Conservation (phyloP, 2,888 invertebrate genomes). For the Lasioglossum zephyrum region DNA sequence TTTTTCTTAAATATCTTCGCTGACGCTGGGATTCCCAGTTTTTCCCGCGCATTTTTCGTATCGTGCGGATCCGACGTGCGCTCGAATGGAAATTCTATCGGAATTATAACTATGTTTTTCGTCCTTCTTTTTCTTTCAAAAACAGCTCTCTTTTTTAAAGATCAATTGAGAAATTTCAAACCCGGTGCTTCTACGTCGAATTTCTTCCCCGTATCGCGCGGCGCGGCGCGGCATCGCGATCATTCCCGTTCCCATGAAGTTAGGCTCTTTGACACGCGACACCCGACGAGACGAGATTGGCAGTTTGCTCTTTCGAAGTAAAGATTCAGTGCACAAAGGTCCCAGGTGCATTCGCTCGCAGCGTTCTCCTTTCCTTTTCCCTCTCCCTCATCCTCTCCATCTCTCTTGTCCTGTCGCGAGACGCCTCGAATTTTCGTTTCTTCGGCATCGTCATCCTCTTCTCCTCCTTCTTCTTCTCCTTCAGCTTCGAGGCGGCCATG, state of each 20-base stretch:
- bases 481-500: not conserved
- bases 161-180: not conserved
- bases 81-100: not conserved
- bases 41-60: not conserved
- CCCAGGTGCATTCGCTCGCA: constrained; percentile 7
- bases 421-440: constrained; percentile 3
- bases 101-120: not conserved
- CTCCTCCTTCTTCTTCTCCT: not conserved
- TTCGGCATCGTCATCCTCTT: not conserved
- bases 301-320: constrained; percentile 10
- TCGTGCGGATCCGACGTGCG: not conserved
- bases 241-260: not conserved
- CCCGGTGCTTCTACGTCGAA: not conserved
- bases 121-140: not conserved
- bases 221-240: not conserved
- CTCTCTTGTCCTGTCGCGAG: not conserved
- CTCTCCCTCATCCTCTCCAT: too few species aligned
- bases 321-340: constrained; percentile 17
- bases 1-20: not conserved
- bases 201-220: not conserved
- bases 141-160: not conserved
- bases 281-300: constrained; percentile 17
- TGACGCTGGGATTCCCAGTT: not conserved
- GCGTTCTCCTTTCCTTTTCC: not conserved
- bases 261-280: constrained; percentile 20